phyloP scores from a whole-genome alignment of 2,113 vertebrate species.

The Actenoides hombroni region DNA sequence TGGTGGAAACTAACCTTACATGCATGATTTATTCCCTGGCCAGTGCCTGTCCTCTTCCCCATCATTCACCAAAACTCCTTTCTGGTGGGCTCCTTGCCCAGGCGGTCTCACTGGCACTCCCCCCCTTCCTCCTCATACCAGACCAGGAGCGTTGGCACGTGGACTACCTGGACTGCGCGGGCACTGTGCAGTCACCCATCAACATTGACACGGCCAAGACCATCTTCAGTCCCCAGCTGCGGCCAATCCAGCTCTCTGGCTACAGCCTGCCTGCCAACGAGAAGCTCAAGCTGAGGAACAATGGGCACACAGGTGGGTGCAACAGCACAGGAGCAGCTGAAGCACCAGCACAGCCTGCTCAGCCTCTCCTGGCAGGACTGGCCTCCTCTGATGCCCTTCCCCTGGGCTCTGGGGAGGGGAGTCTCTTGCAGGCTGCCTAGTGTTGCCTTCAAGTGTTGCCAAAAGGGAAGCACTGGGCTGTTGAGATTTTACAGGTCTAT shows the following conservation, averaged over 20 bases:
- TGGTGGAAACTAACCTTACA: background rate
- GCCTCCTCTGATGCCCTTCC: background rate
- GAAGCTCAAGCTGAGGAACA: slow-evolving; percentile 68
- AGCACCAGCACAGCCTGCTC: background rate
- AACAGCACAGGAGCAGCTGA: background rate
- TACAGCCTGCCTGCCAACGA: slow-evolving; percentile 41
- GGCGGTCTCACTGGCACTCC: accelerated
- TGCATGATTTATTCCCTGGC: background rate
- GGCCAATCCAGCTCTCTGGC: slow-evolving; percentile 55
- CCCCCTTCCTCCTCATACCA: background rate
- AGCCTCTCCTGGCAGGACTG: background rate
- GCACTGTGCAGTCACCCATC: slow-evolving; percentile 74
- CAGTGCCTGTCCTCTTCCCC: background rate
- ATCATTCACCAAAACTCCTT: background rate
- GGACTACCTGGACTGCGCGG: background rate
- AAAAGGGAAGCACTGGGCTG: background rate
- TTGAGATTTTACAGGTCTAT: background rate
- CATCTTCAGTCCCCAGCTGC: slow-evolving; percentile 47
- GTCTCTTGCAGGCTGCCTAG: background rate
- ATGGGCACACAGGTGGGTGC: slow-evolving; percentile 74
- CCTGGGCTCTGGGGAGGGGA: background rate
- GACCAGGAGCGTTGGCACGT: slow-evolving; percentile 35
- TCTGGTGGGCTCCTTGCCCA: background rate
- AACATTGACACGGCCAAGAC: slow-evolving; percentile 47
- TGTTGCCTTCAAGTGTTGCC: background rate